Evolutionary conservation across 2,113 vertebrate species (phyloP).

Genomic region (Erythrolamprus reginae): DNA sequence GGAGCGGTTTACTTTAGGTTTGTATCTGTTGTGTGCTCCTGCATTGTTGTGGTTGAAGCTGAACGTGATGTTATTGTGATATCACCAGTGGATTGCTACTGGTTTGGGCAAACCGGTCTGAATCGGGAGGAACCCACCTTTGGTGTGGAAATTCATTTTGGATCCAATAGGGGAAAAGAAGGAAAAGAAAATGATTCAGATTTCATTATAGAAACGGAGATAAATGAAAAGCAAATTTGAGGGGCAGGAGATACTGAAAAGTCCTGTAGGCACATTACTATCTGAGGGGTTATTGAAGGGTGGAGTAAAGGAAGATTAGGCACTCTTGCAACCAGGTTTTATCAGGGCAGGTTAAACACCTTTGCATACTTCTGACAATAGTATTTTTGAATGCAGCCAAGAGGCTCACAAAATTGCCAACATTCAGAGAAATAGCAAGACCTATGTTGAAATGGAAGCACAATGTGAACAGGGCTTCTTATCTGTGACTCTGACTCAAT

Average conservation of each 20-base stretch:
- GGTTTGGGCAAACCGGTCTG: no score
- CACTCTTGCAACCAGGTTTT: neutral
- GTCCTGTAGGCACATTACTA: conserved; percentile 18
- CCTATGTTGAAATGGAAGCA: neutral
- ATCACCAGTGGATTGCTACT: no score
- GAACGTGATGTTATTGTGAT: no score
- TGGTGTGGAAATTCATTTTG: neutral
- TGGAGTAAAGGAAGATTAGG: conserved; percentile 14
- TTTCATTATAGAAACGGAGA: neutral
- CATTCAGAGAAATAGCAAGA: neutral
- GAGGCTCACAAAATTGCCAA: conserved; percentile 31
- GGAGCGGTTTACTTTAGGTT: no score
- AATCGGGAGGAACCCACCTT: no score
- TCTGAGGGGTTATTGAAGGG: neutral
- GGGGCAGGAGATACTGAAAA: neutral
- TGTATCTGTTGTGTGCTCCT: no score
- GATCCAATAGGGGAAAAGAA: conserved; percentile 1
- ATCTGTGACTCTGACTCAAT: conserved; percentile 3
- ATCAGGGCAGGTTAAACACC: conserved; percentile 26
- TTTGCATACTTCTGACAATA: conserved; percentile 38
- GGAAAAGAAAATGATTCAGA: neutral
- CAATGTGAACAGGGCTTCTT: neutral
- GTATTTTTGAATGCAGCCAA: conserved; percentile 21
- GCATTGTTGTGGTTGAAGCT: no score
- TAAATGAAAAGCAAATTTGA: conserved; percentile 17